Evolutionary conservation across 2,888 invertebrate genomes (phyloP), one percentile per base, ranked within the genome.

Genomic region (Heliconius hortense): DNA sequence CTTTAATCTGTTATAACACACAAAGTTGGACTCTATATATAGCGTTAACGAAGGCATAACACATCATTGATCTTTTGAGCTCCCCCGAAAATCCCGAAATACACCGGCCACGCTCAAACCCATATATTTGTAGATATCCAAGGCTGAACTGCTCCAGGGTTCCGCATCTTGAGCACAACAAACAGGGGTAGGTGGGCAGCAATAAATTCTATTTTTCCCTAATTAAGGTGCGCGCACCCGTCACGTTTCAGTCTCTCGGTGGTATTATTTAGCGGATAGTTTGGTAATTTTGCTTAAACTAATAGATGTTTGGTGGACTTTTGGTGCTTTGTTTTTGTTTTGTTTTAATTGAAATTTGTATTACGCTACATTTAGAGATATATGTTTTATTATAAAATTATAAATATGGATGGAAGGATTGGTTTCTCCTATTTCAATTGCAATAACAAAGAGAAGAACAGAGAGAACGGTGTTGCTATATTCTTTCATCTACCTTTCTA

Each of bases 141-240:
- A 71, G 71, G 35, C 71, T 18, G 71, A 39, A n/a, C 59, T 48
- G 63, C 35, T 13, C 26, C 70, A n/a, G 73, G 64, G 78, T 80
- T 79, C 74, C 78, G 82, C 78, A 79, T 78, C 79, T 80, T 78
- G 71, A 76, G 78, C 78, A 80, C 78, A 79, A 82, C 82, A 86
- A 87, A 86, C 89, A 88, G 81, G 80, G 81, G 79, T 87, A 88
- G 89, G 88, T 87, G 87, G 87, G 89, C 86, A 87, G 87, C 88
- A 85, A 91, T 93, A 93, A 93, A 93, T 92, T 90, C 89, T 86
- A 90, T 91, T 92, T 92, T 92, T 90, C 90, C 90, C 91, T 93
- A 93, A 93, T 93, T 93, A 93, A 92, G 90, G 89, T 87, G 89
- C 80, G 56, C 76, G 78, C 78, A 78, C 77, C 78, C 75, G 68